A percentile compares a stretch with the other conserved stretches of the same genome.
Evolutionary conservation across 2,113 vertebrate genomes (phyloP).

Genomic region (Thryonomys swinderianus): DNA sequence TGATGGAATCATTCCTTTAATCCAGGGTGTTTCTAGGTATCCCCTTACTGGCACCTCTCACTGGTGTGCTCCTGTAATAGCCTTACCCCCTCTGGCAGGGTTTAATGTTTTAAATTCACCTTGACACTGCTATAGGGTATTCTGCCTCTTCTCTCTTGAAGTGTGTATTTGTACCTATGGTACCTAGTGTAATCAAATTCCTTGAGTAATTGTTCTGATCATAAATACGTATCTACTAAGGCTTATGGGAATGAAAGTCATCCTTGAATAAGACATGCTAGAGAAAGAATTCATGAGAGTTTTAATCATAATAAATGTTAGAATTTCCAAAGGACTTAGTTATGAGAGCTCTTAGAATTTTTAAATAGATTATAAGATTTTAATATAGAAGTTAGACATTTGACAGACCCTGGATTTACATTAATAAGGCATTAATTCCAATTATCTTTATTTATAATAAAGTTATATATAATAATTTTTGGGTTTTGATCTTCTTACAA

Average conservation of each 20-base stretch:
- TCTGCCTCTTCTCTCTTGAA: slow-evolving; percentile 15
- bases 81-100: background rate
- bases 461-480: slow-evolving; percentile 9
- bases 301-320: slow-evolving; percentile 29
- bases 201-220: slow-evolving; percentile 31
- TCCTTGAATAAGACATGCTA: slow-evolving; percentile 32
- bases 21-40: background rate
- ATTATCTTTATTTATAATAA: slow-evolving; percentile 35
- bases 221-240: background rate
- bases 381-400: slow-evolving; percentile 6
- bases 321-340: slow-evolving; percentile 17
- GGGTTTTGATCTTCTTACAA: background rate
- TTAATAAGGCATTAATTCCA: slow-evolving; percentile 49
- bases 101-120: slow-evolving; percentile 34
- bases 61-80: background rate
- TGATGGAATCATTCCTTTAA: background rate
- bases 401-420: background rate
- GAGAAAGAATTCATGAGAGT: slow-evolving; percentile 16
- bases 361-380: slow-evolving; percentile 33
- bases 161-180: background rate
- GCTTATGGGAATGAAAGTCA: background rate
- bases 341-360: slow-evolving; percentile 33
- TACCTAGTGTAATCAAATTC: slow-evolving; percentile 28
- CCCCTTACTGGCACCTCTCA: background rate
- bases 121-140: background rate